Evolutionary conservation across 2,888 invertebrate genomes (phyloP).

Genomic region (Hedychridium roseum): DNA sequence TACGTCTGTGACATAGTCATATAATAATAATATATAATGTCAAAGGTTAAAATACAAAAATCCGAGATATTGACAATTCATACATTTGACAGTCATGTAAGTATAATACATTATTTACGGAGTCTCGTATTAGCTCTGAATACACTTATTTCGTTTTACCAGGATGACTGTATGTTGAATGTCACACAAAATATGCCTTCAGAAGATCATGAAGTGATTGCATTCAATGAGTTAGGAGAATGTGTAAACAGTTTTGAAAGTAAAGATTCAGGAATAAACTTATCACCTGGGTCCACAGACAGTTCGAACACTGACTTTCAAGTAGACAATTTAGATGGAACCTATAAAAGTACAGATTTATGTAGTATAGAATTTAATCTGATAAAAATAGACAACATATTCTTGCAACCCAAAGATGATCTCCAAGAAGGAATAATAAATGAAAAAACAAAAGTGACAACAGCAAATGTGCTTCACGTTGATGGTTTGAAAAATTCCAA

Average conservation of each 20-base stretch:
- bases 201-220: conserved; percentile 19
- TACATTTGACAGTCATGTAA: conserved; percentile 26
- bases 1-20: no score
- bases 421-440: conserved; percentile 6
- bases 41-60: conserved; percentile 3
- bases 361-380: conserved; percentile 30
- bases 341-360: conserved; percentile 26
- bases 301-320: conserved; percentile 26
- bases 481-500: no score
- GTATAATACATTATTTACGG: neutral
- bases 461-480: no score
- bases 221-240: conserved; percentile 36
- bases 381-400: conserved; percentile 33
- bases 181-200: conserved; percentile 22
- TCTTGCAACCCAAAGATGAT: conserved; percentile 10
- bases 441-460: conserved; percentile 5
- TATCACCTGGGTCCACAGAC: conserved; percentile 20
- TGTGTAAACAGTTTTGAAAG: conserved; percentile 35
- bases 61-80: conserved; percentile 18
- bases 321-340: conserved; percentile 19
- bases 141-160: conserved; percentile 5
- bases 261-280: conserved; percentile 34
- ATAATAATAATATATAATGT: no score
- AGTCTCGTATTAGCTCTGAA: neutral
- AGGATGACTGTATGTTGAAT: conserved; percentile 29